Evolutionary conservation across 2,113 vertebrate species (phyloP).

Genomic region (Baryphthengus martii): DNA sequence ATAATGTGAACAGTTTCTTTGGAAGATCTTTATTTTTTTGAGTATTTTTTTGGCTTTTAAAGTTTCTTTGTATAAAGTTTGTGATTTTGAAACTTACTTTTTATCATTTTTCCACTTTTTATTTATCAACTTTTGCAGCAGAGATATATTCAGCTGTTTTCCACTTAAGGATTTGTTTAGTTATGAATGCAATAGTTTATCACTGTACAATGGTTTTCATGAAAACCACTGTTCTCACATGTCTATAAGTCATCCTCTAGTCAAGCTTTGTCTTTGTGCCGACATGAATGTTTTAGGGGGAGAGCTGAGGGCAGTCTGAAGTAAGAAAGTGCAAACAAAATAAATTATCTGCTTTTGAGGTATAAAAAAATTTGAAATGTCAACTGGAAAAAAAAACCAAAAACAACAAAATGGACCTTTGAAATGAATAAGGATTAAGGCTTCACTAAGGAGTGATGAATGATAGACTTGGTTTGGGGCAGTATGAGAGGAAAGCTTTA

Average conservation of each 20-base stretch:
- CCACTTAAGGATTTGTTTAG: not conserved
- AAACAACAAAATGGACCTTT: not conserved
- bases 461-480: conserved; percentile 14
- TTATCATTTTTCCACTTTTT: not conserved
- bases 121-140: not conserved
- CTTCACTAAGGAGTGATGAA: not conserved
- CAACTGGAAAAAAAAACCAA: not conserved
- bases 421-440: not conserved
- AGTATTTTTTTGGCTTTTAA: not conserved
- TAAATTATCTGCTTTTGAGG: not conserved
- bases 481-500: not conserved
- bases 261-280: not conserved
- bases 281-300: not conserved
- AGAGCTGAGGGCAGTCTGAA: not conserved
- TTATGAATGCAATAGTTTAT: conserved; percentile 11
- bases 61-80: not conserved
- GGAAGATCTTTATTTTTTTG: not conserved
- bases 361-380: not conserved
- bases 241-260: not conserved
- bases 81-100: not conserved
- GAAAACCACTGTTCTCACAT: not conserved
- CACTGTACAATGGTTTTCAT: not conserved
- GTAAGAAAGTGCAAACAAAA: not conserved
- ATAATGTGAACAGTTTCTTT: not conserved
- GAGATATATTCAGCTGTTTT: conserved; percentile 1